Evolutionary conservation across 2,888 invertebrate species (phyloP).

Genomic region (Lamellibrachia satsuma): DNA sequence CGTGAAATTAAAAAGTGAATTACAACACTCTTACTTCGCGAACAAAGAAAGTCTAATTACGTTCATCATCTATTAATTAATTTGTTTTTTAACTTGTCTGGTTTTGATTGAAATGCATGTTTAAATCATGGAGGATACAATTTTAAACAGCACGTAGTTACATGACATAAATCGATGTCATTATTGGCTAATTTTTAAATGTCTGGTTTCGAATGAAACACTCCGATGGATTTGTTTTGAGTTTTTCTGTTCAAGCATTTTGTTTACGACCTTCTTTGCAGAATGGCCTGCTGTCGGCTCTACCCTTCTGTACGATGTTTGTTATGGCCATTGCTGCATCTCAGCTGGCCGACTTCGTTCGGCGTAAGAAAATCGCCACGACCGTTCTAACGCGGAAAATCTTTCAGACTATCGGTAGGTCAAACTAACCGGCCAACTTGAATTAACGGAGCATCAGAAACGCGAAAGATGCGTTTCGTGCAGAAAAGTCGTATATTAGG

Average conservation of each 20-base stretch:
- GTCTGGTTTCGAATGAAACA: background rate
- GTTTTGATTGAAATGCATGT: too few relatives aligned
- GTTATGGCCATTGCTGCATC: constrained; percentile 31
- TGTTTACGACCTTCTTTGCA: constrained; percentile 1
- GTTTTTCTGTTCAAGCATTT: background rate
- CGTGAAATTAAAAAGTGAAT: too few relatives aligned
- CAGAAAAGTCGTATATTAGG: too few relatives aligned
- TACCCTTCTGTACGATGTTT: constrained; percentile 37
- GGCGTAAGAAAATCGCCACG: constrained; percentile 24
- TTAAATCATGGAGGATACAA: too few relatives aligned
- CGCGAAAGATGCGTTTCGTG: too few relatives aligned
- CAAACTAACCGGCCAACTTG: background rate
- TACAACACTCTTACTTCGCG: too few relatives aligned
- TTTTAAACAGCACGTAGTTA: too few relatives aligned
- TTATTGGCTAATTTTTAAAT: too few relatives aligned
- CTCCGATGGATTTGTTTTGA: background rate
- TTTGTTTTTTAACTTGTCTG: too few relatives aligned
- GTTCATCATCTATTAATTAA: too few relatives aligned
- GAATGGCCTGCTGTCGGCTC: constrained; percentile 38
- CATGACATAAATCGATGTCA: too few relatives aligned
- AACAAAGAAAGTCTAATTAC: too few relatives aligned
- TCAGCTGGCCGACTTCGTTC: constrained; percentile 32
- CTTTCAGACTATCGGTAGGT: constrained; percentile 46
- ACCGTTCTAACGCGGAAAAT: constrained; percentile 41
- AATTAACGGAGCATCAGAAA: constrained; percentile 25